A percentile compares a stretch with the other conserved stretches of the same genome.
Conservation (phyloP, 2,888 invertebrate genomes). For the Dicyrtomina minuta region DNA sequence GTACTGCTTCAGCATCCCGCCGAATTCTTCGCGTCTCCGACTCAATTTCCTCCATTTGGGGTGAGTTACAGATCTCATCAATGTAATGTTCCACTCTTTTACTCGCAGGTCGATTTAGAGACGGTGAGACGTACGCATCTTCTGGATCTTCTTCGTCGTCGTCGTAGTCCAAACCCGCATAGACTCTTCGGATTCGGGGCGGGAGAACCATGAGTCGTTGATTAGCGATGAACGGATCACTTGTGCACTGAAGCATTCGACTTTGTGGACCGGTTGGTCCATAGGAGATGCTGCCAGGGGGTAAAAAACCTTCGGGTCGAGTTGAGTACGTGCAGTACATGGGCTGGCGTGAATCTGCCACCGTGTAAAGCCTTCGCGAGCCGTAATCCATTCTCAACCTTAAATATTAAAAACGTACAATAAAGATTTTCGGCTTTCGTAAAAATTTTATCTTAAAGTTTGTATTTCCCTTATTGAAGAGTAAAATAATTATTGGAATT, state of each 20-base stretch:
- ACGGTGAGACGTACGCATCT: constrained; percentile 8
- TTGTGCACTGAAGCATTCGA: constrained; percentile 15
- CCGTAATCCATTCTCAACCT: constrained; percentile 29
- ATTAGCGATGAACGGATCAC: constrained; percentile 24
- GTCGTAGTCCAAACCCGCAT: constrained; percentile 19
- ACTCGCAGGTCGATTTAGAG: constrained; percentile 5
- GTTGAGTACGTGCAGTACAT: constrained; percentile 33
- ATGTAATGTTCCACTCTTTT: constrained; percentile 17
- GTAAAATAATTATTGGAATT: not conserved
- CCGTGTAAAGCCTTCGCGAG: constrained; percentile 18
- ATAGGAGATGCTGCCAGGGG: not conserved
- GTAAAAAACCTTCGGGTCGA: constrained; percentile 18
- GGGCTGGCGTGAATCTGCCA: constrained; percentile 30
- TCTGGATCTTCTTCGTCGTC: constrained; percentile 27
- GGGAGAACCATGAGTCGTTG: constrained; percentile 30
- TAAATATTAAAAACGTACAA: constrained; percentile 1
- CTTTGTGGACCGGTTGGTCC: constrained; percentile 2
- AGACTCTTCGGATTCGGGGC: constrained; percentile 20
- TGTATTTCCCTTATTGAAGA: not conserved
- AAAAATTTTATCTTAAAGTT: not conserved
- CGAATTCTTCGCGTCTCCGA: constrained; percentile 25
- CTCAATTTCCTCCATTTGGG: constrained; percentile 30
- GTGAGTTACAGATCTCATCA: constrained; percentile 22
- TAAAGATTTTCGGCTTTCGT: no score
- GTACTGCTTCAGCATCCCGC: constrained; percentile 25